phyloP scores from a whole-genome alignment of 2,113 vertebrate species.

The Furnarius figulus region DNA sequence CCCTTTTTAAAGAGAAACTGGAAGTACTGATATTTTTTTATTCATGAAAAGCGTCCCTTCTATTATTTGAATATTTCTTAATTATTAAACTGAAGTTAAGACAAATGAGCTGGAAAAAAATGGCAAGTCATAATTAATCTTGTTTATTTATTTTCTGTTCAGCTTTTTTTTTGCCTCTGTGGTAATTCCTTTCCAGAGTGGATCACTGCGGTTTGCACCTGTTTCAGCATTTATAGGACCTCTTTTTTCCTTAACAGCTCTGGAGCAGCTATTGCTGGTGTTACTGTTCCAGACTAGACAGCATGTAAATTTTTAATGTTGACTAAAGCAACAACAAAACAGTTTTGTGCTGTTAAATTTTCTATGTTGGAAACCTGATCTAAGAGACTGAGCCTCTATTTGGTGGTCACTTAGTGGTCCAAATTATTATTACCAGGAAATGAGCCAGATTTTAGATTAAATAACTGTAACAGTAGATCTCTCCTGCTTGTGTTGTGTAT shows the following conservation, averaged over 20 bases:
- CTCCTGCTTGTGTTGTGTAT: not conserved
- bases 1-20: not conserved
- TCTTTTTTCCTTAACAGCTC: not conserved
- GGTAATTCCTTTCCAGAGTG: not conserved
- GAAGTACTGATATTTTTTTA: not conserved
- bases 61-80: not conserved
- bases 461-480: not conserved
- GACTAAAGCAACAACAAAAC: not conserved
- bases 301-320: not conserved
- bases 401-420: not conserved
- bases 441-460: not conserved
- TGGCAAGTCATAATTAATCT: not conserved
- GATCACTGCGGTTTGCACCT: not conserved
- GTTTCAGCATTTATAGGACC: fast-evolving
- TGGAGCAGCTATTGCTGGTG: not conserved
- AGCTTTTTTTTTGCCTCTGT: not conserved
- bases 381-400: not conserved
- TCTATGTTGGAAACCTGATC: not conserved
- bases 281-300: not conserved
- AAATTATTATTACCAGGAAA: not conserved
- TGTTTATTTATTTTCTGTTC: not conserved
- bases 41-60: not conserved
- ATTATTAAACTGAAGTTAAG: not conserved
- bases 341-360: not conserved
- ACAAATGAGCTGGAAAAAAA: not conserved